Percentiles rank a stretch among this genome's conserved stretches.
Evolutionary conservation across 1,140 invertebrate species (phyloP).

Genomic region (Panulirus ornatus): DNA sequence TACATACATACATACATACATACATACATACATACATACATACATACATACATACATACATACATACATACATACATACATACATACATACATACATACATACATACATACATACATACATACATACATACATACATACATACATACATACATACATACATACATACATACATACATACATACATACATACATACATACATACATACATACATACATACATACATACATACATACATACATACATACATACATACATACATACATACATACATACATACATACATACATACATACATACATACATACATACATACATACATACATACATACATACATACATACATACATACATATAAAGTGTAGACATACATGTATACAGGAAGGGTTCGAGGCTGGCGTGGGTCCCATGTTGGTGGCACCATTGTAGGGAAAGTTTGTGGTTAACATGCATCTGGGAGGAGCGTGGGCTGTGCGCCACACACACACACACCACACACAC

Average conservation of each 20-base stretch:
- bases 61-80: slow-evolving; percentile 21
- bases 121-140: slow-evolving; percentile 18
- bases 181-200: background rate
- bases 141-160: slow-evolving; percentile 19
- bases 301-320: background rate
- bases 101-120: background rate
- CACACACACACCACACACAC: too few species aligned
- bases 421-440: too few species aligned
- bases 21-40: slow-evolving; percentile 28
- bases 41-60: slow-evolving; percentile 11
- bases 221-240: slow-evolving; percentile 6
- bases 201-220: background rate
- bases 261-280: slow-evolving; percentile 20
- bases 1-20: too few species aligned
- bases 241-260: slow-evolving; percentile 19
- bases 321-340: background rate
- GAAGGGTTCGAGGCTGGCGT: too few species aligned
- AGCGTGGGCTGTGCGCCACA: too few species aligned
- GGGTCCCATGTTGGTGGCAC: too few species aligned
- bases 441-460: too few species aligned
- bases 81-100: slow-evolving; percentile 14
- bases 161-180: background rate
- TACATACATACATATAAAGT: background rate
- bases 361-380: too few species aligned
- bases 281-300: background rate